Conservation (phyloP, 2,797 vertebrate genomes). For the Xyrichtys novacula region DNA sequence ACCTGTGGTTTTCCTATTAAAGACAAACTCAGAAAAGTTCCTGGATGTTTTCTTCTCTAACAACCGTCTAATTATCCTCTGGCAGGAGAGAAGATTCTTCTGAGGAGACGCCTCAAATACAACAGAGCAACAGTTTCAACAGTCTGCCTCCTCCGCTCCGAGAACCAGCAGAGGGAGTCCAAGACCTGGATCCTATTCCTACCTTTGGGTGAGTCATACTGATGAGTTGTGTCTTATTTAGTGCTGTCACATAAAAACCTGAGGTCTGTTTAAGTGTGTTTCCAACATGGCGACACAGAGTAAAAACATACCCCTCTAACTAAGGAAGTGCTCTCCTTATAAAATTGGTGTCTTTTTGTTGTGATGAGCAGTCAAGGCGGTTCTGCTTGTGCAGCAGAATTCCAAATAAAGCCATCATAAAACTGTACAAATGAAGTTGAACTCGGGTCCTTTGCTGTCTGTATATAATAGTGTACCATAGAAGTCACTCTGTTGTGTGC, state of each 20-base stretch:
- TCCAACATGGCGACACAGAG: not conserved
- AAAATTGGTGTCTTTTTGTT: not conserved
- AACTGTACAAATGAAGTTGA: conserved; percentile 8
- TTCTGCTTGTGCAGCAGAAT: not conserved
- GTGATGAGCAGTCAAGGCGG: not conserved
- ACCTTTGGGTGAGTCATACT: conserved; percentile 39
- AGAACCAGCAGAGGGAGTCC: conserved; percentile 71
- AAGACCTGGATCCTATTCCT: conserved; percentile 42
- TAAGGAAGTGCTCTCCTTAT: not conserved
- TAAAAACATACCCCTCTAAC: conserved; percentile 1
- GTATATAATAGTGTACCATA: not conserved
- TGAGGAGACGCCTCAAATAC: not conserved
- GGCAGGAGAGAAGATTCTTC: conserved; percentile 9
- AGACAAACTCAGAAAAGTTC: conserved; percentile 1
- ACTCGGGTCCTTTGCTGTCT: conserved; percentile 4
- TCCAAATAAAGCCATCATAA: not conserved
- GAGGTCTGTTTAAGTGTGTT: not conserved
- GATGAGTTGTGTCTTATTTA: conserved; percentile 24
- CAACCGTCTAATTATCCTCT: conserved; percentile 30
- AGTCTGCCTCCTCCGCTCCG: not conserved
- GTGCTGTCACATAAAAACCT: not conserved
- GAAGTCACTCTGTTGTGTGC: conserved; percentile 63
- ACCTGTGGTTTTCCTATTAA: not conserved
- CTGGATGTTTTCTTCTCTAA: conserved; percentile 13
- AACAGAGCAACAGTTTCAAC: conserved; percentile 7